phyloP scores from a whole-genome alignment of 2,113 vertebrate species.

The Cardinalis cardinalis region DNA sequence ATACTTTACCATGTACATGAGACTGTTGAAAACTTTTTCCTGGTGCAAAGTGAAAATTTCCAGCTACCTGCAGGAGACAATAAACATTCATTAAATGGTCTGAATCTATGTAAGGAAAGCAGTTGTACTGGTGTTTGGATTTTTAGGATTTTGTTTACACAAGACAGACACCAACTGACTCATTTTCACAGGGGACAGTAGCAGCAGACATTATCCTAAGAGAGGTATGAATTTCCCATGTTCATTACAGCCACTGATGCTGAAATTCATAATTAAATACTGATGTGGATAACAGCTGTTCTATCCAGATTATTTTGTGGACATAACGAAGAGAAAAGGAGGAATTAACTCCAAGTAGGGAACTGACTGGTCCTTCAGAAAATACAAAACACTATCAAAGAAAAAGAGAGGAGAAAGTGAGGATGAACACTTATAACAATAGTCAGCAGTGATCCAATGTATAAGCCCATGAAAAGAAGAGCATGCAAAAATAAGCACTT shows the following conservation, averaged over 20 bases:
- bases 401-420: not conserved
- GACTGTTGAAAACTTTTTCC: constrained; percentile 99
- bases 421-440: not conserved
- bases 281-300: not conserved
- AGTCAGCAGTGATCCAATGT: not conserved
- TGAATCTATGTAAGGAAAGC: not conserved
- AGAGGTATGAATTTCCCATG: not conserved
- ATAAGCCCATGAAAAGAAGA: not conserved
- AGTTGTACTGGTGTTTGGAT: not conserved
- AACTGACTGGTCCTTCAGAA: not conserved
- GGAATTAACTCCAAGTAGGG: not conserved
- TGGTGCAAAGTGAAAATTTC: constrained; percentile 98
- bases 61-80: constrained; percentile 84
- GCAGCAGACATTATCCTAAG: not conserved
- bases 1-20: constrained; percentile 90
- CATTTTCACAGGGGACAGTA: not conserved
- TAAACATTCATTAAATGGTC: not conserved
- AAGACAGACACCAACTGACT: not conserved
- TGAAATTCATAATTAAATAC: not conserved
- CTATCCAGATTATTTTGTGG: not conserved
- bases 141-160: not conserved
- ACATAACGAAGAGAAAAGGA: not conserved
- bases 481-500: not conserved
- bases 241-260: not conserved
- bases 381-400: not conserved